Percentiles rank a stretch among this genome's conserved stretches.
Evolutionary conservation across 2,113 vertebrate species (phyloP).

Genomic region (Coptodon rendalli): DNA sequence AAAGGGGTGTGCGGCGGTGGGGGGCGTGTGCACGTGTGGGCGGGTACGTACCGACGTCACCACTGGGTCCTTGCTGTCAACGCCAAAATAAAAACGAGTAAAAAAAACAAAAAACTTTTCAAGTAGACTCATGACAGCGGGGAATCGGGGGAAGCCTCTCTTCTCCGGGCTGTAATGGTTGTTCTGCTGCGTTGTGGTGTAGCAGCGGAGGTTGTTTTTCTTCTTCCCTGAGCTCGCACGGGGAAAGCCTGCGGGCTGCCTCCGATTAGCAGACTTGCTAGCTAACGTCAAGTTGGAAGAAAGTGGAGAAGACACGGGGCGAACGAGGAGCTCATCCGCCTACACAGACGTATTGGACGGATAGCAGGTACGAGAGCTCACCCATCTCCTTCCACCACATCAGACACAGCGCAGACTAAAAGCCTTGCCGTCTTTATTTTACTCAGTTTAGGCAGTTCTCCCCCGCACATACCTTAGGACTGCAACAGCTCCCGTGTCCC

Average conservation of each 20-base stretch:
- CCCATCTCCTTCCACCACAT: background rate
- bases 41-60: slow-evolving; percentile 54
- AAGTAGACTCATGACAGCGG: background rate
- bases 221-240: background rate
- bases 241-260: slow-evolving; percentile 16
- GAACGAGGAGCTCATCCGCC: slow-evolving; percentile 35
- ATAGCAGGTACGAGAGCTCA: slow-evolving; percentile 53
- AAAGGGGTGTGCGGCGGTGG: background rate
- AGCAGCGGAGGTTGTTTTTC: background rate
- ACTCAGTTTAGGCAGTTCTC: background rate
- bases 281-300: slow-evolving; percentile 59
- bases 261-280: slow-evolving; percentile 56
- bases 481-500: background rate
- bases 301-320: slow-evolving; percentile 60
- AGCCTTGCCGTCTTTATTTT: background rate
- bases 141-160: background rate
- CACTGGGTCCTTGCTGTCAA: slow-evolving; percentile 56
- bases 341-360: slow-evolving; percentile 65
- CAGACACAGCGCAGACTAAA: background rate
- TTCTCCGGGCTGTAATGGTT: background rate
- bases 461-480: background rate
- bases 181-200: background rate
- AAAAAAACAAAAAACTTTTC: slow-evolving; percentile 21
- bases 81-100: slow-evolving; percentile 56
- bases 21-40: slow-evolving; percentile 44